phyloP scores from a whole-genome alignment of 2,113 vertebrate species.

The Pedionomus torquatus region DNA sequence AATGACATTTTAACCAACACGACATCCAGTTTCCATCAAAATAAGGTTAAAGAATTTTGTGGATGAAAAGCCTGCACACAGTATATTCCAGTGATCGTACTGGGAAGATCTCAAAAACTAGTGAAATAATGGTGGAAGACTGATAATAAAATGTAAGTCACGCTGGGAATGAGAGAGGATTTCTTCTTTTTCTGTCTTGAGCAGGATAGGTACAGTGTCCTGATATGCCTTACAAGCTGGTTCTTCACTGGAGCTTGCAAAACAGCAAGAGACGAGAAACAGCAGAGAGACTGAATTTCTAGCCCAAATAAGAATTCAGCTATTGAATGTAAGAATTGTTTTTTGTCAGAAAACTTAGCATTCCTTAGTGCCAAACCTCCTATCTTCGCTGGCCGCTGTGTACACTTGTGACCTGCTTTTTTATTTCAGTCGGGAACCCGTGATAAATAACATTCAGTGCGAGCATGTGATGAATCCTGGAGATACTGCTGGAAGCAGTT shows the following conservation, averaged over 20 bases:
- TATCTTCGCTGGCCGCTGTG: neutral
- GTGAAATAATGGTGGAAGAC: neutral
- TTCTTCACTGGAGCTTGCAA: neutral
- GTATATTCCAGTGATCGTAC: neutral
- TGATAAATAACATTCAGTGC: neutral
- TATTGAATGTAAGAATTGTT: neutral
- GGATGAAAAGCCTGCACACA: neutral
- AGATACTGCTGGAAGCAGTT: constrained; percentile 12
- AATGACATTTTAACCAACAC: neutral
- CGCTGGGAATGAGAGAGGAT: neutral
- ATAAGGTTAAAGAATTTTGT: neutral
- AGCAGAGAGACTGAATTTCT: neutral
- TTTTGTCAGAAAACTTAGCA: neutral
- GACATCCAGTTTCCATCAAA: neutral
- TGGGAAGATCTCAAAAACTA: neutral
- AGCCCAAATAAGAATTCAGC: neutral
- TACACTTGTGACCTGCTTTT: neutral
- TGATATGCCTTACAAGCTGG: neutral
- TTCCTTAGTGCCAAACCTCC: neutral
- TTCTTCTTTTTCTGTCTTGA: neutral
- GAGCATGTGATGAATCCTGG: neutral
- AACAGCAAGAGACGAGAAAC: neutral
- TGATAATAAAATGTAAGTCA: neutral
- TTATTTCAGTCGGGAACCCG: neutral
- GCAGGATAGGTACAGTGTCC: neutral